phyloP scores from a whole-genome alignment of 92 coral and sea anemone genomes.

The Epizoanthus scotinus region DNA sequence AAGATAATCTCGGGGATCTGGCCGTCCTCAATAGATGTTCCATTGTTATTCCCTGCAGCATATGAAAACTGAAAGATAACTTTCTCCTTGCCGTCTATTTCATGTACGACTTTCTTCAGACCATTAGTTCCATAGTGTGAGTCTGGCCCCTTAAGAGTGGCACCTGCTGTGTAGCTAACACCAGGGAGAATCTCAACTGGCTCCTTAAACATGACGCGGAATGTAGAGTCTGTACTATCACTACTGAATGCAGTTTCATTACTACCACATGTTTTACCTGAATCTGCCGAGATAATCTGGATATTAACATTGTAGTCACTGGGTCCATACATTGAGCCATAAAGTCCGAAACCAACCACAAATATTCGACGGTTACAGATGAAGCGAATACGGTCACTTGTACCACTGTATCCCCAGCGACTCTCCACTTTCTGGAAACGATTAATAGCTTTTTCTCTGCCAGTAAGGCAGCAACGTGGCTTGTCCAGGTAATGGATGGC shows the following conservation, averaged over 20 bases:
- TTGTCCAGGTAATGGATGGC: slow-evolving; percentile 85
- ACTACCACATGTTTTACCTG: slow-evolving; percentile 78
- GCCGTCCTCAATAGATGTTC: slow-evolving; percentile 97
- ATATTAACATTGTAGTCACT: slow-evolving; percentile 94
- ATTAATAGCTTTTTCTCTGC: slow-evolving; percentile 82
- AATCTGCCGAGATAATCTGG: slow-evolving; percentile 76
- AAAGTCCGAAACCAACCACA: slow-evolving; percentile 94
- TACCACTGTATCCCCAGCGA: slow-evolving; percentile 99
- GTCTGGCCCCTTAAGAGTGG: slow-evolving; percentile 93
- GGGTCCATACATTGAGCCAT: slow-evolving; percentile 96
- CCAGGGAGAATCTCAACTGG: slow-evolving; percentile 84
- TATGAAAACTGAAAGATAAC: slow-evolving; percentile 88
- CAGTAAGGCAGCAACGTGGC: slow-evolving; percentile 95
- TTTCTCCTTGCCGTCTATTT: slow-evolving; percentile 80
- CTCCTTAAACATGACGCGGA: slow-evolving; percentile 96
- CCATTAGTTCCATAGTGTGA: slow-evolving; percentile 97
- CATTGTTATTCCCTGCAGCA: slow-evolving; percentile 96
- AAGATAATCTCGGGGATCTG: slow-evolving; percentile 97
- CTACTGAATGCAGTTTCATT: slow-evolving; percentile 97
- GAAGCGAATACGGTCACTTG: slow-evolving; percentile 96
- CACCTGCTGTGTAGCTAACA: slow-evolving; percentile 84
- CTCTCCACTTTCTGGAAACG: slow-evolving; percentile 92
- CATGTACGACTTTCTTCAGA: slow-evolving; percentile 80
- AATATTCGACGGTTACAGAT: slow-evolving; percentile 82
- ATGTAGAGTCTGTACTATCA: slow-evolving; percentile 85